Conservation (phyloP, 2,888 invertebrate genomes). For the Cryptus viduatorius region DNA sequence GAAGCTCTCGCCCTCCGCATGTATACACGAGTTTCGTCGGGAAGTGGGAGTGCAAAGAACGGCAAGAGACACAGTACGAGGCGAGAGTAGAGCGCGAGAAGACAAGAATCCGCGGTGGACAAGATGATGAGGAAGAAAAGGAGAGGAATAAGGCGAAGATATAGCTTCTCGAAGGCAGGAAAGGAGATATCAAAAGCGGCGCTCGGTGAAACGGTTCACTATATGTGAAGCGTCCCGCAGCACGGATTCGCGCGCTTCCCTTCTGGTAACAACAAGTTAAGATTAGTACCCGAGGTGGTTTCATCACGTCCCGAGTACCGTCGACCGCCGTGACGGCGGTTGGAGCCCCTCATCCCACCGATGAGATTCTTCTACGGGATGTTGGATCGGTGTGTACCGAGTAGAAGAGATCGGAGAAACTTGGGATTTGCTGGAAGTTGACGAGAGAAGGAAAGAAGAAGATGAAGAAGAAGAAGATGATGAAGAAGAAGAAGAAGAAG, state of each 20-base stretch:
- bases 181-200: conserved; percentile 61
- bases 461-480: neutral
- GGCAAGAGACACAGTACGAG: neutral
- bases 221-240: conserved; percentile 45
- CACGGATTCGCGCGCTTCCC: conserved; percentile 15
- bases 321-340: conserved; percentile 23
- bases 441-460: neutral
- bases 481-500: neutral
- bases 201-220: conserved; percentile 43
- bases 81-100: conserved; percentile 24
- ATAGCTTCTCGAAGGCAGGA: conserved; percentile 26
- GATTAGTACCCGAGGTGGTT: conserved; percentile 67
- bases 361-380: conserved; percentile 39
- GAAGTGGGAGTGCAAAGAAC: neutral
- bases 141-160: conserved; percentile 16
- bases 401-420: neutral
- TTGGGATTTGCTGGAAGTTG: neutral
- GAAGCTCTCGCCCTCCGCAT: neutral
- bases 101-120: conserved; percentile 30
- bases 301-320: conserved; percentile 50
- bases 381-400: neutral
- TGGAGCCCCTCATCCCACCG: conserved; percentile 59
- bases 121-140: conserved; percentile 56
- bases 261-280: conserved; percentile 39
- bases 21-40: neutral